These are phyloP conservation scores for Chaenocephalus aceratus DNA, from an alignment of 2,113 vertebrate species.

Conservation along the genomic window DNA sequence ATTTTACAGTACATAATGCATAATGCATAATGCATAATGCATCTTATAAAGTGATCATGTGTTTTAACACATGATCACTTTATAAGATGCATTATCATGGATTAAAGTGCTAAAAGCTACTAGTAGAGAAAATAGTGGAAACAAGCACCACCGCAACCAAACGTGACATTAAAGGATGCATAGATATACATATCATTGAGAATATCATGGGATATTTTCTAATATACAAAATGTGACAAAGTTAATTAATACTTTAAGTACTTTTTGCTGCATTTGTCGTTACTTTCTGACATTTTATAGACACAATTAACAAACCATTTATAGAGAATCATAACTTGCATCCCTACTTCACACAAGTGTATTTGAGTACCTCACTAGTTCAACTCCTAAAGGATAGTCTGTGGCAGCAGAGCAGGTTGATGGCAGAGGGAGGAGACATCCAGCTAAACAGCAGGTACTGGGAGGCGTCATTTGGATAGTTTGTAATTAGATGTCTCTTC, in stretches of 20 bases:
- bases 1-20: neutral
- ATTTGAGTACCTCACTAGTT: neutral
- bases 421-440: slow-evolving; percentile 63
- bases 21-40: too few species aligned
- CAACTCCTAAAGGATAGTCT: neutral
- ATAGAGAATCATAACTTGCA: neutral
- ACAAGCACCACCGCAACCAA: neutral
- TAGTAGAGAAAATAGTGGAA: too few species aligned
- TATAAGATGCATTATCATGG: neutral
- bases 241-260: neutral
- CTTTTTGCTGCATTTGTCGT: neutral
- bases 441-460: slow-evolving; percentile 43
- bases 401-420: slow-evolving; percentile 25
- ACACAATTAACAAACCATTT: neutral
- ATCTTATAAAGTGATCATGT: too few species aligned
- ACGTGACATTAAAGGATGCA: neutral
- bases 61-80: neutral
- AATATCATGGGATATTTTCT: neutral
- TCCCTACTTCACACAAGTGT: neutral
- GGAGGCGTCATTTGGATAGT: slow-evolving; percentile 66
- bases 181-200: neutral
- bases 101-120: neutral
- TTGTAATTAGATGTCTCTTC: slow-evolving; percentile 79
- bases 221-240: too few species aligned
- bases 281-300: neutral